Percentiles rank a stretch among this genome's conserved stretches.
Conservation (phyloP, 2,113 vertebrate species). For the Cyanoramphus novaezelandiae region DNA sequence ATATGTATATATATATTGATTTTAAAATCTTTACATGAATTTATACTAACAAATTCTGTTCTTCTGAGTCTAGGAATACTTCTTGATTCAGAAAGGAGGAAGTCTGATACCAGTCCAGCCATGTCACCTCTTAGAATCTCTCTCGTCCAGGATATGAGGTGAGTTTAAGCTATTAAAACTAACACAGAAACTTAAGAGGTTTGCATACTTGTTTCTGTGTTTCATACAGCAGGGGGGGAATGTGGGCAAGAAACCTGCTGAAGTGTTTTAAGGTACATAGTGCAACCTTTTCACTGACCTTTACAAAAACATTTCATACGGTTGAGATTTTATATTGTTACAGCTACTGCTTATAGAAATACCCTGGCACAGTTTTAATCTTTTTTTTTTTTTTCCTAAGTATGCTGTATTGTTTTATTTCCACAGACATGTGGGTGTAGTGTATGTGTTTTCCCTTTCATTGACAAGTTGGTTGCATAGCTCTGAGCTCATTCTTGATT, state of each 20-base stretch:
- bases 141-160: conserved; percentile 97
- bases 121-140: conserved; percentile 93
- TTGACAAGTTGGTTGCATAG: neutral
- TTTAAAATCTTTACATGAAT: neutral
- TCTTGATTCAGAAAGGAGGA: conserved; percentile 93
- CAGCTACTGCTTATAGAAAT: neutral
- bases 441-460: neutral
- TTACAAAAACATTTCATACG: neutral
- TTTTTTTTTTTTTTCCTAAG: neutral
- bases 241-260: neutral
- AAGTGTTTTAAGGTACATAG: neutral
- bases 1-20: neutral
- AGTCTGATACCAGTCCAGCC: conserved; percentile 86
- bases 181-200: neutral
- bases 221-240: neutral
- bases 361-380: neutral
- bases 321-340: neutral
- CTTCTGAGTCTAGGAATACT: conserved; percentile 82
- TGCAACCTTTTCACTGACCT: neutral
- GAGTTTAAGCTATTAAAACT: conserved; percentile 29
- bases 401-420: neutral
- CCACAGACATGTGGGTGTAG: neutral
- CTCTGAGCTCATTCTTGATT: neutral
- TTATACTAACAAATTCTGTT: neutral
- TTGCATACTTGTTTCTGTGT: neutral